Evolutionary conservation across 2,113 vertebrate species (phyloP).

Genomic region (Herpetotheres cachinnans): DNA sequence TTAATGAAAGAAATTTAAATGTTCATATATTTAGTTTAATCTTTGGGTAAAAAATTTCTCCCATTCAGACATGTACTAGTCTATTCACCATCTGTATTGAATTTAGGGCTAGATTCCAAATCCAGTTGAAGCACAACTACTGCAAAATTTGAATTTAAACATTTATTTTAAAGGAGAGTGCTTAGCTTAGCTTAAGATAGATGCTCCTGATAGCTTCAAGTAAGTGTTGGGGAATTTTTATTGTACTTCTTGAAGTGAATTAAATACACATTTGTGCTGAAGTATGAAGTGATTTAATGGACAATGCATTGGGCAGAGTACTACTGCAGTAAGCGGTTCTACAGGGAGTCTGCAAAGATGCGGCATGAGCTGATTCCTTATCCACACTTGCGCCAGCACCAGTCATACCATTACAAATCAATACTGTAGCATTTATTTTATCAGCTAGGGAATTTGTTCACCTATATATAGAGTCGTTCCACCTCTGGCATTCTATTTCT

Average conservation of each 20-base stretch:
- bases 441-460: background rate
- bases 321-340: rapidly evolving
- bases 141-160: background rate
- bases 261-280: background rate
- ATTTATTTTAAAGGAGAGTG: background rate
- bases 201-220: background rate
- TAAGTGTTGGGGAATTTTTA: background rate
- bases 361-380: background rate
- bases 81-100: background rate
- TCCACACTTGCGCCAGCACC: rapidly evolving
- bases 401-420: background rate
- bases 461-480: background rate
- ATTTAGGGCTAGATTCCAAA: background rate
- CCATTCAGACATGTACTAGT: background rate
- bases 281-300: background rate
- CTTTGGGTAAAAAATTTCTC: background rate
- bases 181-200: background rate
- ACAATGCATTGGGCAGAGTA: background rate
- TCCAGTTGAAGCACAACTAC: background rate
- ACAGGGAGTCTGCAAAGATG: background rate
- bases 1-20: background rate
- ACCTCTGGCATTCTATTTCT: background rate
- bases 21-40: background rate
- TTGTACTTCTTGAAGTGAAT: background rate
- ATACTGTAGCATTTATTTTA: background rate